phyloP scores from a whole-genome alignment of 2,113 vertebrate genomes.

The Chrysemys picta region DNA sequence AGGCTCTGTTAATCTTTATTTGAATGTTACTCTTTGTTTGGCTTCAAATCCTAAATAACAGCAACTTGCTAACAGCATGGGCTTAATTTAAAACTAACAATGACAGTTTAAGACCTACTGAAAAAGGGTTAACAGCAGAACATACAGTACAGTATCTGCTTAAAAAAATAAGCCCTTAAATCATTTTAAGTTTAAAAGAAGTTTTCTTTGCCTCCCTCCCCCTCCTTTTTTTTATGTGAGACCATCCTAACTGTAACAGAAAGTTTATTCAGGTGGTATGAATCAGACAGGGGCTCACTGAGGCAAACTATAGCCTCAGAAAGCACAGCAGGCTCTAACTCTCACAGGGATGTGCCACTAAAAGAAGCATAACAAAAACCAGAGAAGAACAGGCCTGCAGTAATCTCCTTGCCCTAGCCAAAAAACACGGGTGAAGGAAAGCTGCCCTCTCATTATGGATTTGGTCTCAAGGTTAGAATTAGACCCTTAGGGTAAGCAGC shows the following conservation, averaged over 20 bases:
- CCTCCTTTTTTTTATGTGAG: conserved; percentile 35
- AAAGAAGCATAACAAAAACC: conserved; percentile 75
- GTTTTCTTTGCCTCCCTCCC: conserved; percentile 20
- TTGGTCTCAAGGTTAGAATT: conserved; percentile 92
- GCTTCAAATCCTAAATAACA: conserved; percentile 43
- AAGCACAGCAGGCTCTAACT: conserved; percentile 76
- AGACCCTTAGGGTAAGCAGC: conserved; percentile 96
- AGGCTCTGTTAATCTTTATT: conserved; percentile 21
- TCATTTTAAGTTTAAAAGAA: conserved; percentile 48
- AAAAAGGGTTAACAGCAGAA: conserved; percentile 9
- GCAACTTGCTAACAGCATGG: conserved; percentile 19
- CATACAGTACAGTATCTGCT: background rate
- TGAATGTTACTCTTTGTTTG: conserved; percentile 31
- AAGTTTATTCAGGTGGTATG: conserved; percentile 92
- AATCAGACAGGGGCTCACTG: conserved; percentile 83
- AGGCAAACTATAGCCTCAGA: conserved; percentile 79
- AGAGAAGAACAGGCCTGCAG: conserved; percentile 80
- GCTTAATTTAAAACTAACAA: conserved; percentile 46
- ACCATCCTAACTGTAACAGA: conserved; percentile 80
- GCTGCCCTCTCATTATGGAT: conserved; percentile 92
- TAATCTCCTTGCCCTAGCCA: conserved; percentile 80
- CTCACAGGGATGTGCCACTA: conserved; percentile 60
- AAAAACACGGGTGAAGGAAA: conserved; percentile 86
- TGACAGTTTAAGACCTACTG: background rate
- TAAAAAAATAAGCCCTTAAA: conserved; percentile 54